Base-by-base conservation (phyloP, 2,797 vertebrate genomes). In the Myotis vivesi region DNA sequence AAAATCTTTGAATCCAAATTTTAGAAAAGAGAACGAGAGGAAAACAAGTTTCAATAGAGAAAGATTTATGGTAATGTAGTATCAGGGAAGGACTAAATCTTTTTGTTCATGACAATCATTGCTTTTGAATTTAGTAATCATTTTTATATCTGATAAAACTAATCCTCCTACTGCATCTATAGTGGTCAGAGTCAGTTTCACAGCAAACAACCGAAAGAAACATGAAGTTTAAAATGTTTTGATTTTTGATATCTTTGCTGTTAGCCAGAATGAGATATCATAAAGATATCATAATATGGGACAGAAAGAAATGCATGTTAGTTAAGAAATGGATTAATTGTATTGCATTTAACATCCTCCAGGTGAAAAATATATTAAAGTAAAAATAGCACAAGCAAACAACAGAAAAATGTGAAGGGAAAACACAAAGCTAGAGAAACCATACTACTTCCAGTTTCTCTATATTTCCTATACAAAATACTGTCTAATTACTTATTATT, bases 101-200 rank as follows among this genome's bases (percentile, higher is more conserved):
- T 93, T 91, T 82, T 73, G 17, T 76, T 96, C 46, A 33, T 64
- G 51, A 92, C 20, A 94, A 89, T 82, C 20, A 73, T 2, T 88
- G 49, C 20, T 30, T 94, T 92, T 72, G 49, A 95, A 92, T 92
- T 93, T 46, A 85, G 44, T 55, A 82, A 80, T 83, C 90, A 69
- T 77, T 76, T 86, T 94, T 81, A 81, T 91, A 72, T 85, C 44
- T 89, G 55, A 89, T 64, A 85, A 90, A 83, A 95, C 88, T 80
- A 90, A 30, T 16, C 75, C 11, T 77, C 25, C 87, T 96, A 96
- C 97, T 98, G 98, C 98, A 98, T 96, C 89, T 96, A 92, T 90
- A 96, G 97, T 97, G 97, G 97, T 97, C 97, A 98, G 98, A 98
- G 98, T 98, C 98, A 98, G 98, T 96, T 98, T 98, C 98, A 97